Evolutionary conservation across 2,888 invertebrate species (phyloP), one percentile per base, ranked within the genome.

Genomic region (Papilio gigon): DNA sequence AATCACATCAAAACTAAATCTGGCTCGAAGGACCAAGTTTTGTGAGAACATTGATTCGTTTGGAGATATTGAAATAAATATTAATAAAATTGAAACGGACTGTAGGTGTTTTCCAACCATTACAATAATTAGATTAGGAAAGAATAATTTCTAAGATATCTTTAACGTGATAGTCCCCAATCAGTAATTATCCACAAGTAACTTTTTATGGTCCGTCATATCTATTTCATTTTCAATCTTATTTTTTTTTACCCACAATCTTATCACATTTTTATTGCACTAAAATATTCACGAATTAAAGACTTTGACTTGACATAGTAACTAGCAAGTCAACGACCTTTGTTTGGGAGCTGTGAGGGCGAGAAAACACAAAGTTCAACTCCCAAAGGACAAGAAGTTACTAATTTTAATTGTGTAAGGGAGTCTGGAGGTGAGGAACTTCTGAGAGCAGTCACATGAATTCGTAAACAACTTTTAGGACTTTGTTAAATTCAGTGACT

Each of bases 391-490:
- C 40, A 20, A 40, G 60, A 40, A 60, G 60, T 60, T 60, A 6
- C 60, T 60, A 60, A 56, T 56, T 56, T 56, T 56, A 60, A 60
- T 60, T 60, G 60, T 60, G 25, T 40, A 60, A 60, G 60, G n/a
- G 60, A 37, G 25, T 25, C 37, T 60, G 37, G n/a, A 60, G 35
- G 59, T 35, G 35, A 35, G 9, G 25, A 60, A 40, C 40, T 60
- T 60, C 9, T 59, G 22, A 25, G 37, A 60, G 60, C 20, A 37
- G 12, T 40, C 22, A 60, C 37, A 40, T 60, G 60, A 60, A 60
- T 60, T 33, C 12, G 1, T 37, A 35, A 37, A 59, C 33, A 17
- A 37, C 35, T 59, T 35, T 37, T 20, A 35, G 9, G 53, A 30
- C 53, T 56, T 56, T 56, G 53, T 27, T 53, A 27, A 56, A 56